A percentile compares a stretch with the other conserved stretches of the same genome.
Conservation (phyloP, 1,140 invertebrate genomes). For the Drosophila malerkotliana region DNA sequence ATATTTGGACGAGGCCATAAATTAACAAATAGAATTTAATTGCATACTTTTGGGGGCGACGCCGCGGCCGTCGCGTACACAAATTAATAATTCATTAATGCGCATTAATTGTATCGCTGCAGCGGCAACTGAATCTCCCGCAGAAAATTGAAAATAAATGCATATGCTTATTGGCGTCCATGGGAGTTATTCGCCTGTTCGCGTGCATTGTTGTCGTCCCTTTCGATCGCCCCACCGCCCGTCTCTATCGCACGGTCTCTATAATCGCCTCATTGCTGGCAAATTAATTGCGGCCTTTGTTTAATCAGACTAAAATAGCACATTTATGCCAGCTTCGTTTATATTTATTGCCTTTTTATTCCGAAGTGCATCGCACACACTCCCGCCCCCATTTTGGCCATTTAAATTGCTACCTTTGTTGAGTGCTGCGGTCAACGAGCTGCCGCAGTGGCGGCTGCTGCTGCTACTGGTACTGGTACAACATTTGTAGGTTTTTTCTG, state of each 20-base stretch:
- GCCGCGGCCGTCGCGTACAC: slow-evolving; percentile 36
- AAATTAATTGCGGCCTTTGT: slow-evolving; percentile 73
- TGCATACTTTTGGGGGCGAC: slow-evolving; percentile 66
- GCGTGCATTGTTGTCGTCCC: not conserved
- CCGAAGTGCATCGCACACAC: slow-evolving; percentile 29
- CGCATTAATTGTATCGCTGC: slow-evolving; percentile 73
- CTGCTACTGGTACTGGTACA: slow-evolving; percentile 5
- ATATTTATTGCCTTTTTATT: slow-evolving; percentile 63
- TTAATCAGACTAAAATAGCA: slow-evolving; percentile 61
- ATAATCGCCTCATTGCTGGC: slow-evolving; percentile 41
- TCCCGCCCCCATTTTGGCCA: slow-evolving; percentile 4
- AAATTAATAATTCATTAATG: slow-evolving; percentile 81
- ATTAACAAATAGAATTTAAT: slow-evolving; percentile 82
- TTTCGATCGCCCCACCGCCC: not conserved
- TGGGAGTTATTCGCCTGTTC: not conserved
- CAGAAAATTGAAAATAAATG: slow-evolving; percentile 45
- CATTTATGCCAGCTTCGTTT: slow-evolving; percentile 60
- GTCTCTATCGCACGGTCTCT: not conserved
- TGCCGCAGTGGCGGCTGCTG: slow-evolving; percentile 8
- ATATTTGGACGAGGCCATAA: slow-evolving; percentile 74
- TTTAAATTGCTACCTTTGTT: slow-evolving; percentile 62
- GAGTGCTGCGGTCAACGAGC: slow-evolving; percentile 38
- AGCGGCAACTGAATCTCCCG: slow-evolving; percentile 53
- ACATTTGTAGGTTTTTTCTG: not conserved
- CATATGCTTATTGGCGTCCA: slow-evolving; percentile 52